Base-by-base conservation (phyloP, 2,888 invertebrate genomes). In the Hyalella azteca region DNA sequence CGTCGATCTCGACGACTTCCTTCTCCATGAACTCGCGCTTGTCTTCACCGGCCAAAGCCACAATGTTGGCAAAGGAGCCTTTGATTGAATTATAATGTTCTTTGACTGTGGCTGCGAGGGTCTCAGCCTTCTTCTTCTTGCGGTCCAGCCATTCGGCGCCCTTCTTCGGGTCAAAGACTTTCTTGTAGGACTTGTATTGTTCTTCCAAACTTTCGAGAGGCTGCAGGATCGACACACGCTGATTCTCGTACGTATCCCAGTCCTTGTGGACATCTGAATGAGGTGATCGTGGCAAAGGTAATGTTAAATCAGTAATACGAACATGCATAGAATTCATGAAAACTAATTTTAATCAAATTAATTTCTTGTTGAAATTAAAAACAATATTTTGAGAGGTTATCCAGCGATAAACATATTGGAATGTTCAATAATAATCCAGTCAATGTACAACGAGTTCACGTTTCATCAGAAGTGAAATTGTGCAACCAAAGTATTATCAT, bases 1-100 rank as follows among this genome's bases (percentile, higher is more conserved):
- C 84, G 54, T 84, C 84, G 79, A 84, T 84, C 39, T 84, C 84
- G 9, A 79, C 32, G 40, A 84, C 81, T 36, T 84, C 84, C 79
- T 84, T 84, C 73, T 84, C 84, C 84, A 84, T 84, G 75, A 84
- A 84, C 79, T 84, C 84, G 2, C 82, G 73, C 80, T 84, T 84
- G 78, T 84, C 84, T 73, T 84, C 84, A 4, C 84, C 84, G 2
- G 84, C 84, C 41, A 84, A 73, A 19, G 78, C 48, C 26, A 84
- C 45, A 41, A 84, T 81, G 73, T 78, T 84, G 66, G 48, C 76
- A 73, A 84, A 84, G 40, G 80, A 75, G 40, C 73, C 78, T 49
- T 81, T 79, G 79, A 84, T 79, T 39, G 81, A n/a, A 0, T 26
- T 73, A 50, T 84, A 84, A 41, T 79, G 78, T n/a, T 84, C 82